Conservation (phyloP, 2,888 invertebrate species). For the Rhingia rostrata region DNA sequence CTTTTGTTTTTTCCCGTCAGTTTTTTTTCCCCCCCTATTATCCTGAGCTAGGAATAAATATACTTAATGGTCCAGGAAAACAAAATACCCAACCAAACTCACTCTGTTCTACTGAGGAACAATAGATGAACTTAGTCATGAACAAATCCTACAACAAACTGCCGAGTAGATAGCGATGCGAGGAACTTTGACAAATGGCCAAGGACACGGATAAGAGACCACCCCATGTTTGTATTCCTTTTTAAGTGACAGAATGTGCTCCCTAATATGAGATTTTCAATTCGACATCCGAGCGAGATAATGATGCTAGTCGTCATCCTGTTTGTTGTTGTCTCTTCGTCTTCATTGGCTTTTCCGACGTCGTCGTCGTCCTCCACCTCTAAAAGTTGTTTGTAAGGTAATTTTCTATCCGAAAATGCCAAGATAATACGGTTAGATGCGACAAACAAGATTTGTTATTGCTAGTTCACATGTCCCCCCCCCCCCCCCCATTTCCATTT, state of each 20-base stretch:
- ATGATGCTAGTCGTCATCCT: conserved; percentile 46
- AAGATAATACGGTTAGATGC: conserved; percentile 47
- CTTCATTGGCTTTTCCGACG: background rate
- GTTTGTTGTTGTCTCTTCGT: background rate
- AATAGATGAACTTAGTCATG: conserved; percentile 18
- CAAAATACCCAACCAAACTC: conserved; percentile 10
- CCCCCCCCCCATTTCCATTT: background rate
- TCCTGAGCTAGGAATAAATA: conserved; percentile 41
- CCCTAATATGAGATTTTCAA: conserved; percentile 46
- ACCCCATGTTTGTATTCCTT: conserved; percentile 26
- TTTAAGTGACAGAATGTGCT: conserved; percentile 60
- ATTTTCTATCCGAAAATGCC: conserved; percentile 40
- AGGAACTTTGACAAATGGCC: conserved; percentile 60
- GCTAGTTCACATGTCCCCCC: conserved; percentile 10
- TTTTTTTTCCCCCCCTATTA: conserved; percentile 36
- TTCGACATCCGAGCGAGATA: conserved; percentile 45
- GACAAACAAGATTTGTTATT: conserved; percentile 49
- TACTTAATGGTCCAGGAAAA: conserved; percentile 56
- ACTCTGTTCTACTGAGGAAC: conserved; percentile 6
- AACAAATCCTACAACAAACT: conserved; percentile 11
- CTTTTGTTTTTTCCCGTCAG: conserved; percentile 43
- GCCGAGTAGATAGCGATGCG: conserved; percentile 8
- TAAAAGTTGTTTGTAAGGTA: conserved; percentile 27
- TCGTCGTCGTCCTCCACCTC: background rate
- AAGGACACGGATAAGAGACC: conserved; percentile 10